A percentile compares a stretch with the other conserved stretches of the same genome.
Conservation (phyloP, 2,888 invertebrate species). For the Drosophila hamatofila region DNA sequence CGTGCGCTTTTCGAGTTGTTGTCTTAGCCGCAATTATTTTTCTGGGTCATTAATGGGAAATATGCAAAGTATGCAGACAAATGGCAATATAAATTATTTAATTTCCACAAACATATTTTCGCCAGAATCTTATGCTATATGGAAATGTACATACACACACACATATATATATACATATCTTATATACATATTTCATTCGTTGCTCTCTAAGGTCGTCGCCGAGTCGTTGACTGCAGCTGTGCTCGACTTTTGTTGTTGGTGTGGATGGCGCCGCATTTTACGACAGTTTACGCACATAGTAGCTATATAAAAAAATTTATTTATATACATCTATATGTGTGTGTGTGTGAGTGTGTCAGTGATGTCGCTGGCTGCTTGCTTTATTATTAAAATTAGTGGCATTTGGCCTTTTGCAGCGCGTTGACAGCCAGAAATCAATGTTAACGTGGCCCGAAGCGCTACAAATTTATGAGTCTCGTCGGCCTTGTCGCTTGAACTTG, state of each 20-base stretch:
- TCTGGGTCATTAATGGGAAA: slow-evolving; percentile 73
- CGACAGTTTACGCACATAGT: slow-evolving; percentile 51
- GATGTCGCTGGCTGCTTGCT: slow-evolving; percentile 26
- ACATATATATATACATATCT: neutral
- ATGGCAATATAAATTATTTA: slow-evolving; percentile 74
- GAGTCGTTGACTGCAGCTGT: slow-evolving; percentile 63
- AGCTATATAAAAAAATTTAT: slow-evolving; percentile 29
- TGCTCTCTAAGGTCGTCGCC: slow-evolving; percentile 50
- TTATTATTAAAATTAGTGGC: slow-evolving; percentile 67
- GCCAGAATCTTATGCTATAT: slow-evolving; percentile 59
- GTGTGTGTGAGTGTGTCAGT: slow-evolving; percentile 4
- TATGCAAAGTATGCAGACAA: slow-evolving; percentile 73
- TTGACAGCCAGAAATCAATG: slow-evolving; percentile 77
- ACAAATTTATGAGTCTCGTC: slow-evolving; percentile 52
- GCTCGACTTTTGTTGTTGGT: slow-evolving; percentile 50
- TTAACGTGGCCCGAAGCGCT: slow-evolving; percentile 54
- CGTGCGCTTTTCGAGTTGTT: slow-evolving; percentile 34
- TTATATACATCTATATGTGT: slow-evolving; percentile 15
- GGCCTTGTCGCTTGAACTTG: slow-evolving; percentile 79
- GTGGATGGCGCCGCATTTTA: slow-evolving; percentile 69
- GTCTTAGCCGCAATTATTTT: slow-evolving; percentile 49
- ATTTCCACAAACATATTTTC: slow-evolving; percentile 64
- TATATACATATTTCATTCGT: slow-evolving; percentile 25
- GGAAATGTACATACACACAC: slow-evolving; percentile 19
- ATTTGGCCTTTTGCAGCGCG: slow-evolving; percentile 74